Percentiles rank a stretch among this genome's conserved stretches.
Conservation (phyloP, 1,140 invertebrate species). For the Aphelinus certus region DNA sequence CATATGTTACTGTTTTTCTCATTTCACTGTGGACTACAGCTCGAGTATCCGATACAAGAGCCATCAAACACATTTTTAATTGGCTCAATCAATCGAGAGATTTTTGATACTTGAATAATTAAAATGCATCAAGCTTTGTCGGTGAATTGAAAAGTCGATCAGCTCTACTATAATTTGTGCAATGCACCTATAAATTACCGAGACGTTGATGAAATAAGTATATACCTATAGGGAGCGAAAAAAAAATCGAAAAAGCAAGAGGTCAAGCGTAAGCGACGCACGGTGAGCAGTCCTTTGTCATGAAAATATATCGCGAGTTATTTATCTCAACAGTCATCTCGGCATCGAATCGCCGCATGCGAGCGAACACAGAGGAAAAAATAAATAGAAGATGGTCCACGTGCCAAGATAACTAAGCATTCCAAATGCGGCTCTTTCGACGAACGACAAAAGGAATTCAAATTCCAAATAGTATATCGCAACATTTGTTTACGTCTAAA, state of each 20-base stretch:
- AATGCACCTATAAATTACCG: too few relatives aligned
- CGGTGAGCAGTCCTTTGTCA: constrained; percentile 19
- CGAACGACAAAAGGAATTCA: neutral
- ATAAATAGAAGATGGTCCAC: constrained; percentile 8
- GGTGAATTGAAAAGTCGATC: too few relatives aligned
- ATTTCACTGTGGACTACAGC: too few relatives aligned
- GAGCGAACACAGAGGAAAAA: neutral
- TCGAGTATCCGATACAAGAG: too few relatives aligned
- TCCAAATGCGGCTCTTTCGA: neutral
- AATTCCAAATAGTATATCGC: neutral
- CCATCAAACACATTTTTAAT: too few relatives aligned
- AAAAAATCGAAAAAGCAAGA: constrained; percentile 9
- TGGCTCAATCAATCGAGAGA: too few relatives aligned
- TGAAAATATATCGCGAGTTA: constrained; percentile 33
- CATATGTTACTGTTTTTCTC: too few relatives aligned
- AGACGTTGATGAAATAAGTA: too few relatives aligned
- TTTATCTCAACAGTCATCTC: constrained; percentile 31
- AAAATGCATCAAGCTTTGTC: too few relatives aligned
- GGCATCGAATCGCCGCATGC: constrained; percentile 15
- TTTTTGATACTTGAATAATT: too few relatives aligned
- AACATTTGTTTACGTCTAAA: neutral
- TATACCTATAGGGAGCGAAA: neutral
- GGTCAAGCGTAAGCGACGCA: constrained; percentile 13
- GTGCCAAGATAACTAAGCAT: constrained; percentile 30
- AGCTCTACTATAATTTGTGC: too few relatives aligned